Evolutionary conservation across 1,140 invertebrate species (phyloP).

Genomic region (Nasonia giraulti): DNA sequence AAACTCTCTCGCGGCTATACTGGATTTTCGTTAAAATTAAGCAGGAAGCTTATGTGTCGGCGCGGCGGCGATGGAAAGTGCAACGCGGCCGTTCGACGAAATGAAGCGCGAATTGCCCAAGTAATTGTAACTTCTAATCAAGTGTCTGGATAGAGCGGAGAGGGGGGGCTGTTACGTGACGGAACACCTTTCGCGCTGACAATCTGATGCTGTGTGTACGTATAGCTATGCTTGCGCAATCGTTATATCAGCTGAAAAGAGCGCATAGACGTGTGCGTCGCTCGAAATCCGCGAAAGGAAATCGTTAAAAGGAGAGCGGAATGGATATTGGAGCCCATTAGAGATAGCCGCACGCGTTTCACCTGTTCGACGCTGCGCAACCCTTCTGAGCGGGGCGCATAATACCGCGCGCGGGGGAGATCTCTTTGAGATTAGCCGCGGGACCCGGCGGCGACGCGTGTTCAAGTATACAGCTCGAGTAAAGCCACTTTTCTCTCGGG

Average conservation of each 20-base stretch:
- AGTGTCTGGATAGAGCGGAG: not conserved
- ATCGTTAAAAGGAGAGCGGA: not conserved
- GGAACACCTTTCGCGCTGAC: constrained; percentile 34
- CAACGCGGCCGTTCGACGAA: not conserved
- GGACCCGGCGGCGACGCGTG: constrained; percentile 46
- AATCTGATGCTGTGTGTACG: constrained; percentile 30
- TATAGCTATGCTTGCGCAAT: constrained; percentile 26
- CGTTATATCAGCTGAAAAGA: constrained; percentile 14
- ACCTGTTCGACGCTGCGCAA: not conserved
- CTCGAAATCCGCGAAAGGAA: not conserved
- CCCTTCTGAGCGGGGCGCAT: not conserved
- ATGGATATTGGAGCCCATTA: not conserved
- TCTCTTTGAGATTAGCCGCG: constrained; percentile 34
- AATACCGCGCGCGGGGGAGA: not conserved
- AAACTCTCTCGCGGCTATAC: not conserved
- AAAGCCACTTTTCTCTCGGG: constrained; percentile 47
- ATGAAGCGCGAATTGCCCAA: constrained; percentile 46
- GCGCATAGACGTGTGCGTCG: not conserved
- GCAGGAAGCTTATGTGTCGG: not conserved
- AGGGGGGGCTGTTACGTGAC: not conserved
- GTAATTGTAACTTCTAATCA: constrained; percentile 46
- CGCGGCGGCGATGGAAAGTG: constrained; percentile 23
- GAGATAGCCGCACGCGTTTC: not conserved
- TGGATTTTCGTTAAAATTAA: constrained; percentile 26
- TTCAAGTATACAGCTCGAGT: constrained; percentile 53